Evolutionary conservation across 1,140 invertebrate genomes (phyloP).

Genomic region (Hestina assimilis): DNA sequence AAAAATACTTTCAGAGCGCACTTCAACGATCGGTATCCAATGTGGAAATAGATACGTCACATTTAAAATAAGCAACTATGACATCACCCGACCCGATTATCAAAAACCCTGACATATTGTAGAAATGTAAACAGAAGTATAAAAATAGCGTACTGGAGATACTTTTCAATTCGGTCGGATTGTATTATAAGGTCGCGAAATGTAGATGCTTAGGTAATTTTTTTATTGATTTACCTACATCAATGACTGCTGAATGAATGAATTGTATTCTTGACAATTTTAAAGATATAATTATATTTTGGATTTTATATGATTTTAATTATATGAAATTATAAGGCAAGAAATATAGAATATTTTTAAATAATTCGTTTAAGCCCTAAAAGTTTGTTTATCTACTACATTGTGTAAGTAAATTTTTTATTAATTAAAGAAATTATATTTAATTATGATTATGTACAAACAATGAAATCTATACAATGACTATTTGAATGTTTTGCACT

Average conservation of each 20-base stretch:
- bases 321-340: too few species aligned
- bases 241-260: too few species aligned
- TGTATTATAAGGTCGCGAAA: conserved; percentile 42
- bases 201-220: conserved; percentile 23
- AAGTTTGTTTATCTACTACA: too few species aligned
- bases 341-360: too few species aligned
- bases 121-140: conserved; percentile 41
- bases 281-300: too few species aligned
- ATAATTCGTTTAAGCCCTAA: too few species aligned
- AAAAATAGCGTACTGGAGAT: background rate
- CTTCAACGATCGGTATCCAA: conserved; percentile 35
- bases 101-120: conserved; percentile 37
- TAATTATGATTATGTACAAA: too few species aligned
- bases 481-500: too few species aligned
- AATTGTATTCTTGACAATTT: too few species aligned
- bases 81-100: conserved; percentile 69
- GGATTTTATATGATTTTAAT: too few species aligned
- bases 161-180: conserved; percentile 40
- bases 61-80: conserved; percentile 69
- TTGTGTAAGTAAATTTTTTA: too few species aligned
- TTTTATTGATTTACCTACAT: conserved; percentile 37
- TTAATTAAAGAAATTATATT: background rate
- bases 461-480: too few species aligned
- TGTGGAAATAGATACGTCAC: conserved; percentile 66
- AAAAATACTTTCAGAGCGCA: conserved; percentile 8